Evolutionary conservation across 1,140 invertebrate genomes (phyloP).

Genomic region (Orussus abietinus): DNA sequence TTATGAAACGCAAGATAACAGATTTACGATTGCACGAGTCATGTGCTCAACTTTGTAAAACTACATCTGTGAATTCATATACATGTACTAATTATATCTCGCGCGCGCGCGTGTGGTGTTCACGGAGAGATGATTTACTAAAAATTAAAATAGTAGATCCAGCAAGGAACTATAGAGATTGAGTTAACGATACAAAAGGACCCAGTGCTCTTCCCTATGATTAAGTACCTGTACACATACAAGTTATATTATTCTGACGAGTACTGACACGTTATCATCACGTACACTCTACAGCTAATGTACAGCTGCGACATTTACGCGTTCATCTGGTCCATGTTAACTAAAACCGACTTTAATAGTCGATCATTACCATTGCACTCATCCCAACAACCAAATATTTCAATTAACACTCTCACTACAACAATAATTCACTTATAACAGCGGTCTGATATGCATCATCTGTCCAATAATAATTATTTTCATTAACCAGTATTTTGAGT

Average conservation of each 20-base stretch:
- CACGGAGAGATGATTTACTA: no score
- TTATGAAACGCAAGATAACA: no score
- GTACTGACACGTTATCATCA: constrained; percentile 24
- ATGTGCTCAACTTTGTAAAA: no score
- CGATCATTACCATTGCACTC: constrained; percentile 40
- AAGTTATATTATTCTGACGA: constrained; percentile 25
- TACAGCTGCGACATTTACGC: constrained; percentile 24
- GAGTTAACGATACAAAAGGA: constrained; percentile 41
- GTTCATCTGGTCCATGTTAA: neutral
- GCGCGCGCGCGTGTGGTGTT: no score
- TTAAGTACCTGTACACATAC: constrained; percentile 29
- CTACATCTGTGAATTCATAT: no score
- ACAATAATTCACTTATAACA: constrained; percentile 51
- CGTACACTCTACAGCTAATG: constrained; percentile 12
- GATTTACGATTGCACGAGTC: no score
- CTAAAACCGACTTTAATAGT: constrained; percentile 2
- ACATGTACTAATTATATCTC: no score
- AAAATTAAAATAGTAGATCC: no score
- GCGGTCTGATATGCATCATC: constrained; percentile 51
- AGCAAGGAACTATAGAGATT: constrained; percentile 45
- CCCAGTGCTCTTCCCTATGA: constrained; percentile 31
- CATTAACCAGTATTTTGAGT: no score
- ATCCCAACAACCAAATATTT: constrained; percentile 34
- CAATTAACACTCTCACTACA: constrained; percentile 40
- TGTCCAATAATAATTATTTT: no score